phyloP scores from a whole-genome alignment of 2,888 invertebrate genomes.

The Helicoverpa assulta region DNA sequence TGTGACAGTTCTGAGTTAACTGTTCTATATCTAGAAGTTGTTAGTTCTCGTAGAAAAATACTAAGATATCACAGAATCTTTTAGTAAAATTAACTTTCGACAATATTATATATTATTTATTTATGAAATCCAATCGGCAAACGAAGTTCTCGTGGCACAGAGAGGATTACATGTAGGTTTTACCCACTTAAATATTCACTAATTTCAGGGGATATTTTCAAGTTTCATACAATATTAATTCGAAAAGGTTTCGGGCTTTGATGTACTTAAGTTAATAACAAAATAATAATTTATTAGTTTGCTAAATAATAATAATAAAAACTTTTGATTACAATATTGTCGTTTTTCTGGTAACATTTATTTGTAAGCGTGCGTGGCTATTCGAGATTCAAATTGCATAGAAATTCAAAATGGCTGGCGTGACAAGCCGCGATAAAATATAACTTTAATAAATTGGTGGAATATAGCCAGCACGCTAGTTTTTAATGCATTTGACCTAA shows the following conservation, averaged over 20 bases:
- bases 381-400: slow-evolving; percentile 15
- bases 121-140: background rate
- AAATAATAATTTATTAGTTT: slow-evolving; percentile 2
- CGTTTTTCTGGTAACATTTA: slow-evolving; percentile 6
- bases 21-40: background rate
- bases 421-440: slow-evolving; percentile 46
- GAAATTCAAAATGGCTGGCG: slow-evolving; percentile 51
- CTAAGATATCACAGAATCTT: no score
- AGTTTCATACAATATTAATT: slow-evolving; percentile 24
- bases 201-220: slow-evolving; percentile 13
- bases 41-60: background rate
- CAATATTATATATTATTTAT: background rate
- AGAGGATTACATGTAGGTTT: background rate
- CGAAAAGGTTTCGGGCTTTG: background rate
- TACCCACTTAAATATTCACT: slow-evolving; percentile 1
- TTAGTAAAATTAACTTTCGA: background rate
- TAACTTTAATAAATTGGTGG: slow-evolving; percentile 41
- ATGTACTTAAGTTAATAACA: slow-evolving; percentile 8
- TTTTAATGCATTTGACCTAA: slow-evolving; percentile 47
- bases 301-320: background rate
- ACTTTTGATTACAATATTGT: background rate
- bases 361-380: slow-evolving; percentile 21
- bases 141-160: slow-evolving; percentile 1
- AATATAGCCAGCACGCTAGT: slow-evolving; percentile 38
- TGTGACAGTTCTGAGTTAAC: background rate